These are phyloP conservation scores for Drosophila tristis DNA, from an alignment of 1,140 invertebrate species.

Conservation along the genomic window DNA sequence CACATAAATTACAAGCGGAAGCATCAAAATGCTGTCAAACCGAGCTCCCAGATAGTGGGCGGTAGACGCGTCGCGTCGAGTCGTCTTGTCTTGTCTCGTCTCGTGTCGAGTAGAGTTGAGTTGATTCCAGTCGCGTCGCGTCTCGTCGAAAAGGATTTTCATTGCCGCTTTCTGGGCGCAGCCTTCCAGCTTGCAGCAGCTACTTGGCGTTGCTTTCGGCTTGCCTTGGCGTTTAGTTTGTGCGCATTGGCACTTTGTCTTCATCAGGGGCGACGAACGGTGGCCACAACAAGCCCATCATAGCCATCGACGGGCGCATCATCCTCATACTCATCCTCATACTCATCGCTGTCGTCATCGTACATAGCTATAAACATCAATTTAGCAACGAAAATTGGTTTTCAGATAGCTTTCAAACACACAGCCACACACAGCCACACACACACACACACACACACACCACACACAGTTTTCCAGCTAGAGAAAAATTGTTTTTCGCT, in stretches of 20 bases:
- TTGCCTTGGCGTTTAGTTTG: constrained; percentile 68
- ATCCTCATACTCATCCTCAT: constrained; percentile 53
- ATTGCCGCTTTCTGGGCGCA: constrained; percentile 51
- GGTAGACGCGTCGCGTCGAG: not conserved
- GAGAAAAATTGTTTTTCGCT: constrained; percentile 80
- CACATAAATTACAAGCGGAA: constrained; percentile 82
- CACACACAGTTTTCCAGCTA: constrained; percentile 41
- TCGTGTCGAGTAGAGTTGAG: constrained; percentile 16
- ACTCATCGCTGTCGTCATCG: constrained; percentile 62
- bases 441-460: constrained; percentile 4
- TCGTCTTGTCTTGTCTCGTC: constrained; percentile 1
- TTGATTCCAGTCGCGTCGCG: constrained; percentile 35
- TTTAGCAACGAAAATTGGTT: constrained; percentile 81
- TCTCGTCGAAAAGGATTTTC: constrained; percentile 67
- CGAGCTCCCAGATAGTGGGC: constrained; percentile 4
- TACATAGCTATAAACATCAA: constrained; percentile 81
- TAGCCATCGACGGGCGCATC: constrained; percentile 70
- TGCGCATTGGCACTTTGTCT: constrained; percentile 77
- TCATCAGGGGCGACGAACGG: constrained; percentile 56
- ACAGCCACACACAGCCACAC: too few species aligned
- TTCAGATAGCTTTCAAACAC: constrained; percentile 67
- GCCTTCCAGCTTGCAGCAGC: constrained; percentile 39
- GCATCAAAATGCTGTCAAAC: constrained; percentile 78
- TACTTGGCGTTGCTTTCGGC: constrained; percentile 26
- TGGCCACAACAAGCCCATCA: constrained; percentile 77